phyloP scores from a whole-genome alignment of 2,113 vertebrate species.

The Recurvirostra avosetta region DNA sequence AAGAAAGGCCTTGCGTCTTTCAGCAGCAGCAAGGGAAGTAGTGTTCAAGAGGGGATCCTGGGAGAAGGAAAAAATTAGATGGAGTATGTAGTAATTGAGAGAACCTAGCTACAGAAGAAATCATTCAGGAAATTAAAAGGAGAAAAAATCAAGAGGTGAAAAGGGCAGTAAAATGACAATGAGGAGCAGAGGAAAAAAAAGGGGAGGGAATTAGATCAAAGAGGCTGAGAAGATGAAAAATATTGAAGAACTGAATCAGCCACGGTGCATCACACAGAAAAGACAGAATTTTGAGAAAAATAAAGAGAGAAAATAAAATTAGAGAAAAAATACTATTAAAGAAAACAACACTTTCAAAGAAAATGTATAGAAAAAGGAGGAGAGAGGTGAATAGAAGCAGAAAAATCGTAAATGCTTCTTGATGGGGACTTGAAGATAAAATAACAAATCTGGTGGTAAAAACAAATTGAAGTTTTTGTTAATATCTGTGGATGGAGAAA shows the following conservation, averaged over 20 bases:
- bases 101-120: neutral
- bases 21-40: slow-evolving; percentile 34
- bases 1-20: neutral
- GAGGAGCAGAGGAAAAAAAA: neutral
- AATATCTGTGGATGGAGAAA: neutral
- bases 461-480: neutral
- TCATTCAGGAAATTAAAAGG: neutral
- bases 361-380: neutral
- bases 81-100: neutral
- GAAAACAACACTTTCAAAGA: neutral
- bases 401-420: neutral
- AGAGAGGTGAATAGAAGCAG: neutral
- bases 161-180: neutral
- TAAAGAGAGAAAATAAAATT: neutral
- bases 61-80: neutral
- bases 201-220: neutral
- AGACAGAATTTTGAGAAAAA: neutral
- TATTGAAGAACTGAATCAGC: neutral
- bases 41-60: neutral
- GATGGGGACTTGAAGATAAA: neutral
- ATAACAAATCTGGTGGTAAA: neutral
- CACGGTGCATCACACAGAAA: neutral
- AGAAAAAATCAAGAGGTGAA: slow-evolving; percentile 3
- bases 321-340: neutral
- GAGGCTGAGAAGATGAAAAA: neutral